These are phyloP conservation scores for Micrastur ruficollis DNA, from an alignment of 2,797 vertebrate genomes.

Conservation along the genomic window DNA sequence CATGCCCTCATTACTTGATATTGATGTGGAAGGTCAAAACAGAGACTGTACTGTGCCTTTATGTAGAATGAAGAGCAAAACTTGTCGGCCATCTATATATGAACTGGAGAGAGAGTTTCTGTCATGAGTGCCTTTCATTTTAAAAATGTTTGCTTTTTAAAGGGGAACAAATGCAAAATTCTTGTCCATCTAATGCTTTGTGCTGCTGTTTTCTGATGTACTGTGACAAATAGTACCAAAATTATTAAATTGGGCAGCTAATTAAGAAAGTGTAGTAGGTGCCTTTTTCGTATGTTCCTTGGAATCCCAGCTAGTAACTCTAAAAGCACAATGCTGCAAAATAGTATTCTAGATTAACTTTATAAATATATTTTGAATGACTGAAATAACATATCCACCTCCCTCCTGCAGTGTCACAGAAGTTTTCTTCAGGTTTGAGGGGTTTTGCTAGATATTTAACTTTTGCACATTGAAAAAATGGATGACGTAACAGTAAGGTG, in stretches of 20 bases:
- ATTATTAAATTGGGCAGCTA: slow-evolving; percentile 14
- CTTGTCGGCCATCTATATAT: slow-evolving; percentile 77
- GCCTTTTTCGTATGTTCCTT: neutral
- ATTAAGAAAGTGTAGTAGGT: neutral
- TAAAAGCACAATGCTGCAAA: neutral
- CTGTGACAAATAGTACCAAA: slow-evolving; percentile 45
- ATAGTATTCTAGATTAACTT: neutral
- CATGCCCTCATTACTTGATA: slow-evolving; percentile 80
- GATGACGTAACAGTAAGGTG: neutral
- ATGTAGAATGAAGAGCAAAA: slow-evolving; percentile 84
- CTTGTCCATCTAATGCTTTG: neutral
- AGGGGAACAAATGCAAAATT: slow-evolving; percentile 23
- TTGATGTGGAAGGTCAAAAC: slow-evolving; percentile 88
- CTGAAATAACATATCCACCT: neutral
- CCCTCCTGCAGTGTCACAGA: neutral
- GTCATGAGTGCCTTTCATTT: slow-evolving; percentile 75
- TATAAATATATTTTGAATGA: neutral
- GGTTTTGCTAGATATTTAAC: neutral
- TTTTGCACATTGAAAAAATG: neutral
- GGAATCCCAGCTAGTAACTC: neutral
- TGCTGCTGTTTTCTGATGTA: slow-evolving; percentile 65
- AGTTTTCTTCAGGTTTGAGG: neutral
- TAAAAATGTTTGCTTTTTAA: neutral
- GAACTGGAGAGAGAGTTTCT: slow-evolving; percentile 91
- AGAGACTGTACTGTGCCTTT: slow-evolving; percentile 87